Evolutionary conservation across 2,797 vertebrate species (phyloP), one percentile per base, ranked within the genome.

Genomic region (Zenarchopterus dispar): DNA sequence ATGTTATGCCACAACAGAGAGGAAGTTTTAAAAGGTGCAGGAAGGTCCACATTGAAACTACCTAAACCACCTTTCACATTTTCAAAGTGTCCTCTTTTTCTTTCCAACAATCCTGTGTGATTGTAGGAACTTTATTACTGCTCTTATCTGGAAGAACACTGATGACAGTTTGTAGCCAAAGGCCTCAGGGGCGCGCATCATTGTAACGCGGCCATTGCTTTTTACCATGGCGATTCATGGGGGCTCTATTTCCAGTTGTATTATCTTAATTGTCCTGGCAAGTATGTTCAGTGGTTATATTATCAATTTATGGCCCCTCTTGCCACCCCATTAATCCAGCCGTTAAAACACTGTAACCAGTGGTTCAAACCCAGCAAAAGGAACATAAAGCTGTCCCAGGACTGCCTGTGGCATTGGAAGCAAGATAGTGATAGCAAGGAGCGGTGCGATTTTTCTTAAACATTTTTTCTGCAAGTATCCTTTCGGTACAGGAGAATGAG

Each of bases 221-320:
- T 88, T 89, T 87, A 88, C 86, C 65, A 44, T 56, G 51, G 78
- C 84, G 56, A 89, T 92, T 93, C 91, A 92, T 84, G 88, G 79
- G 73, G 80, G 85, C 73, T 80, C 87, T 86, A 84, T 91, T 91
- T 93, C 91, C 85, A 90, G 86, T 90, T 92, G 91, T 93, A 87
- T 93, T 93, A 93, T 93, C 90, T 92, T 93, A 93, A 93, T 94
- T 93, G 92, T 93, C 91, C 89, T 91, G 90, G 90, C 86, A 91
- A 94, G 91, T 93, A 90, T 91, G 92, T 93, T 93, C 89, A 88
- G 88, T 70, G 85, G 91, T 92, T 93, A 93, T 91, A 92, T 91
- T 91, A 91, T 89, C 88, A 93, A 91, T 94, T 94, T 93, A 94
- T 92, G 88, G 91, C 89, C 81, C 87, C 86, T 90, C 85, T 92